These are phyloP conservation scores for Drosophila obscura DNA, from an alignment of 1,140 invertebrate genomes.

Conservation along the genomic window DNA sequence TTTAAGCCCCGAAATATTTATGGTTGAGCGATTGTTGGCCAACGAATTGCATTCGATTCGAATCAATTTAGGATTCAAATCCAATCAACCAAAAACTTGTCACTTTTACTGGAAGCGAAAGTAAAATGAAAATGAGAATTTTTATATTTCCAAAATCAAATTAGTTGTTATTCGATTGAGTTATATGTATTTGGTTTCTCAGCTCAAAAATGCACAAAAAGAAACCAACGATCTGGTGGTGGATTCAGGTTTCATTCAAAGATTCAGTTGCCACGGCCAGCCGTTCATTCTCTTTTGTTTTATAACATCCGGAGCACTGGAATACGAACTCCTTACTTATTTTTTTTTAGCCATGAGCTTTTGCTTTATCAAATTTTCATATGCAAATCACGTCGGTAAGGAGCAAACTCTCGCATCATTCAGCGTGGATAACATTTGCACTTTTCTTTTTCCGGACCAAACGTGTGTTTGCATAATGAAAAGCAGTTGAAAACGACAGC, in stretches of 20 bases:
- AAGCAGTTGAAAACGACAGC: conserved; percentile 6
- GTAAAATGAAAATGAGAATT: not conserved
- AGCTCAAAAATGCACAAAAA: too few relatives aligned
- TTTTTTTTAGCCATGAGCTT: not conserved
- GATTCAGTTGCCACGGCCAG: too few relatives aligned
- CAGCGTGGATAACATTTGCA: not conserved
- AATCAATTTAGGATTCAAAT: conserved; percentile 36
- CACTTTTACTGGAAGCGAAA: conserved; percentile 40
- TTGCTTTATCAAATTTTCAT: conserved; percentile 4
- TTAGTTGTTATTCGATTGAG: too few relatives aligned
- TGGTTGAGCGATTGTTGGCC: conserved; percentile 14
- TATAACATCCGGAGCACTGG: too few relatives aligned
- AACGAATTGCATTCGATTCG: conserved; percentile 33
- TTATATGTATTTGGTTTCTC: too few relatives aligned
- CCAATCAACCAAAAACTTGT: conserved; percentile 54
- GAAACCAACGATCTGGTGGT: too few relatives aligned
- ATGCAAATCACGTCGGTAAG: not conserved
- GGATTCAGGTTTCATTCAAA: too few relatives aligned
- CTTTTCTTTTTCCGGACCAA: not conserved
- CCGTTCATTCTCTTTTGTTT: not conserved
- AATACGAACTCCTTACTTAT: not conserved
- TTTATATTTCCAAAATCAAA: too few relatives aligned
- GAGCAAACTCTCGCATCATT: conserved; percentile 2
- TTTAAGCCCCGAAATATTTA: conserved; percentile 17
- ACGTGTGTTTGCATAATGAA: conserved; percentile 53